Evolutionary conservation across 2,113 vertebrate species (phyloP).

Genomic region (Tenrec ecaudatus): DNA sequence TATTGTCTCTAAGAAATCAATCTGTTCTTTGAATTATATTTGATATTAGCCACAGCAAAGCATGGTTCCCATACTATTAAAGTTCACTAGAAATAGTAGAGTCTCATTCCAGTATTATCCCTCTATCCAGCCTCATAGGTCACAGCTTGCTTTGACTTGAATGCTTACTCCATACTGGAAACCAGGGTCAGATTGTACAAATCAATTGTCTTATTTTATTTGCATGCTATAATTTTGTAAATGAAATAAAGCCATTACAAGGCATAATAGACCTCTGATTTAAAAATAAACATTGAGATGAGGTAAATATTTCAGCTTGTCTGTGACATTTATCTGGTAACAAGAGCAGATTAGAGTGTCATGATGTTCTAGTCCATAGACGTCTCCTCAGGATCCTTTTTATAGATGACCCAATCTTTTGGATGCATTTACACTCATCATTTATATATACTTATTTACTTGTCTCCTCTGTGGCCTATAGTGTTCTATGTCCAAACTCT

Average conservation of each 20-base stretch:
- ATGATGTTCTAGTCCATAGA: constrained; percentile 54
- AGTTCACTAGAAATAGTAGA: constrained; percentile 27
- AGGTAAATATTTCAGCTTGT: constrained; percentile 56
- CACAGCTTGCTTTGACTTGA: constrained; percentile 36
- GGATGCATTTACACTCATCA: constrained; percentile 51
- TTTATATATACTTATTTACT: constrained; percentile 31
- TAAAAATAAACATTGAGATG: constrained; percentile 63
- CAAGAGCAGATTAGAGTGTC: constrained; percentile 60
- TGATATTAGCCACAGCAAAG: constrained; percentile 27
- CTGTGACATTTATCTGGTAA: constrained; percentile 63
- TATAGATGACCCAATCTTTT: constrained; percentile 30
- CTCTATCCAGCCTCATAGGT: constrained; percentile 15
- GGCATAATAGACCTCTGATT: constrained; percentile 60
- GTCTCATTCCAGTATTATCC: not conserved
- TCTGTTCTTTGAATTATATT: constrained; percentile 40
- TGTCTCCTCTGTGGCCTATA: constrained; percentile 33
- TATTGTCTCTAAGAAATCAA: not conserved
- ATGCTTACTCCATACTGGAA: constrained; percentile 10
- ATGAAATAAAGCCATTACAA: constrained; percentile 62
- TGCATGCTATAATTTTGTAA: constrained; percentile 56
- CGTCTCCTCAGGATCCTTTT: constrained; percentile 37
- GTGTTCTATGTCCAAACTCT: constrained; percentile 33
- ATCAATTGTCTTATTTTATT: constrained; percentile 61
- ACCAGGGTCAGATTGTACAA: constrained; percentile 34
- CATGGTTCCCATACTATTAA: not conserved